These are phyloP conservation scores for Tachuris rubrigastra DNA, from an alignment of 2,113 vertebrate species.

Conservation along the genomic window DNA sequence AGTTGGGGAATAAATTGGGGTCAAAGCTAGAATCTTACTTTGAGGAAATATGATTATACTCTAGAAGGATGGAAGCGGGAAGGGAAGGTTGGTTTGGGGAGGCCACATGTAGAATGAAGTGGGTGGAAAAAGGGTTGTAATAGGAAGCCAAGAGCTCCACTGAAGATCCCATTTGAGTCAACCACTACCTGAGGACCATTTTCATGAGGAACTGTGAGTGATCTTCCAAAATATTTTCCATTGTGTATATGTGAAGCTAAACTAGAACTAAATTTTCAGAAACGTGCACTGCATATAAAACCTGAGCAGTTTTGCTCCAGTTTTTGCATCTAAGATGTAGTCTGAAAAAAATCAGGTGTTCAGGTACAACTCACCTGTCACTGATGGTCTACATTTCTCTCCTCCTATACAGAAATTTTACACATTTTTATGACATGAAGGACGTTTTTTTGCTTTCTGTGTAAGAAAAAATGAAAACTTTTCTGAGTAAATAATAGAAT, in stretches of 20 bases:
- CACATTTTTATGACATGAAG: background rate
- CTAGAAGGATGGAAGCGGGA: background rate
- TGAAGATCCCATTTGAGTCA: background rate
- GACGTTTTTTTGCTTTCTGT: background rate
- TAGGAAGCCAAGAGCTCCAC: background rate
- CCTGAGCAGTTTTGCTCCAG: background rate
- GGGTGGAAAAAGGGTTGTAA: background rate
- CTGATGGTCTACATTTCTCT: background rate
- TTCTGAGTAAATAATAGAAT: background rate
- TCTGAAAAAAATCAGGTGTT: background rate
- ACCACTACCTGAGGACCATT: background rate
- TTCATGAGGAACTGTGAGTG: background rate
- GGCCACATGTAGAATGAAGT: fast-evolving
- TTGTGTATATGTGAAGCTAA: background rate
- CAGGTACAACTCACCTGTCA: background rate
- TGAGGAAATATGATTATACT: background rate
- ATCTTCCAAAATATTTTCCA: background rate
- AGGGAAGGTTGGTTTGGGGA: background rate
- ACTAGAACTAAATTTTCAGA: background rate
- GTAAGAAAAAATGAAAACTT: background rate
- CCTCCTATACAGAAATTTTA: background rate
- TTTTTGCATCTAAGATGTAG: background rate
- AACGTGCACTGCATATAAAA: background rate
- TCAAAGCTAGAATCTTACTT: background rate
- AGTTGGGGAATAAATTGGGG: background rate